Conservation (phyloP, 2,888 invertebrate species). For the Lasioglossum lativentre region DNA sequence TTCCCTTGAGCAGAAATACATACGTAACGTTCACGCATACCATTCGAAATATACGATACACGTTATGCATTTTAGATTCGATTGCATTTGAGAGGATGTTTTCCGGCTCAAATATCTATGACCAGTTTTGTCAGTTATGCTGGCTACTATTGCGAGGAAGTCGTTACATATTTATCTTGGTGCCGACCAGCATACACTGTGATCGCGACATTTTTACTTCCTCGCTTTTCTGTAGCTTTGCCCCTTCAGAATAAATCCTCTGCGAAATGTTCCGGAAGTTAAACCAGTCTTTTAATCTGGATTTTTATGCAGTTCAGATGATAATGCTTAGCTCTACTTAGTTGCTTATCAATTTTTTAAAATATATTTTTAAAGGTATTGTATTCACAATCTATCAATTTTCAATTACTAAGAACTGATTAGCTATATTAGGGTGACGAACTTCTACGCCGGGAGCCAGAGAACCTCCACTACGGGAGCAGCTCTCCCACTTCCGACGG, state of each 20-base stretch:
- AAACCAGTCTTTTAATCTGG: no score
- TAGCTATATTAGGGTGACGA: no score
- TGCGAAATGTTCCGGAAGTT: not conserved
- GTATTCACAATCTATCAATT: no score
- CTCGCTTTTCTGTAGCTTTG: not conserved
- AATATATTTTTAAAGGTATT: not conserved
- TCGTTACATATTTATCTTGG: not conserved
- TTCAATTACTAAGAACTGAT: no score
- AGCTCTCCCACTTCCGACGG: no score
- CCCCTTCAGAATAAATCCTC: not conserved
- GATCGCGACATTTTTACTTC: not conserved
- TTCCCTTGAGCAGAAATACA: not conserved
- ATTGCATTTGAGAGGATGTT: constrained; percentile 8
- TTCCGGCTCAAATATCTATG: not conserved
- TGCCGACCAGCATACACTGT: not conserved
- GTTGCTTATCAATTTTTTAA: no score
- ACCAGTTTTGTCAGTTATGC: not conserved
- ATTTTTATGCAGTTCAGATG: no score
- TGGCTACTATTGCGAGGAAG: not conserved
- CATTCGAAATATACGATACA: not conserved
- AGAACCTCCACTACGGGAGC: no score
- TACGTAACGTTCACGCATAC: not conserved
- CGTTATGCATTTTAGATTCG: constrained; percentile 31
- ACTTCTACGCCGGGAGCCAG: no score
- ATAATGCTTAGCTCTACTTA: no score